Percentiles rank a stretch among this genome's conserved stretches.
These are phyloP conservation scores for Apistogramma diplotaenia DNA, from an alignment of 2,113 vertebrate species.

Conservation along the genomic window DNA sequence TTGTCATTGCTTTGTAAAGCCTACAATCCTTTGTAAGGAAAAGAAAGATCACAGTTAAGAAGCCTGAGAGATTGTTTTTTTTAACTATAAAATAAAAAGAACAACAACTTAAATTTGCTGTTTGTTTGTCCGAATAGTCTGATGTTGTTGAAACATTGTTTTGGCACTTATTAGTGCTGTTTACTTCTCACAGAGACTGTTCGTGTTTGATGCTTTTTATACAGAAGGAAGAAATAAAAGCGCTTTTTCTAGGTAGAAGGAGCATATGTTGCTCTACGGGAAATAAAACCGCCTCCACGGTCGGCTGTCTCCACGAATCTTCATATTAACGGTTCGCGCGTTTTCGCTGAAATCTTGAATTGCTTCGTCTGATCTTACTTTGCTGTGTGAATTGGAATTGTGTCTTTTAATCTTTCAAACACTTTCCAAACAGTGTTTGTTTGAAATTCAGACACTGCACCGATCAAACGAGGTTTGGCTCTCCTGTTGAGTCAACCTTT, in stretches of 20 bases:
- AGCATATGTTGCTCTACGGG: not conserved
- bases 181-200: not conserved
- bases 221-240: not conserved
- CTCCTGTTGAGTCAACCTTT: not conserved
- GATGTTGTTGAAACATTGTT: not conserved
- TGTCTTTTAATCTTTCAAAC: constrained; percentile 13
- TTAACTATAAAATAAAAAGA: not conserved
- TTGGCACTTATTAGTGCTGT: not conserved
- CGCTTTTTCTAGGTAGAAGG: not conserved
- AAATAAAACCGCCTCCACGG: not conserved
- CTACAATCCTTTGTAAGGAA: not conserved
- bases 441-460: not conserved
- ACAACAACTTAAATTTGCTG: not conserved
- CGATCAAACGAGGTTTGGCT: not conserved
- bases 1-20: not conserved
- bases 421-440: not conserved
- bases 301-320: constrained; percentile 19
- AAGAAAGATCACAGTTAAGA: not conserved
- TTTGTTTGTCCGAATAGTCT: no score
- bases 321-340: constrained; percentile 25
- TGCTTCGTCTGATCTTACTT: constrained; percentile 31
- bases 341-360: constrained; percentile 23
- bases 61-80: not conserved
- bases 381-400: not conserved
- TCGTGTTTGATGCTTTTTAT: not conserved